A percentile compares a stretch with the other conserved stretches of the same genome.
Evolutionary conservation across 2,113 vertebrate genomes (phyloP).

Genomic region (Malurus elegans): DNA sequence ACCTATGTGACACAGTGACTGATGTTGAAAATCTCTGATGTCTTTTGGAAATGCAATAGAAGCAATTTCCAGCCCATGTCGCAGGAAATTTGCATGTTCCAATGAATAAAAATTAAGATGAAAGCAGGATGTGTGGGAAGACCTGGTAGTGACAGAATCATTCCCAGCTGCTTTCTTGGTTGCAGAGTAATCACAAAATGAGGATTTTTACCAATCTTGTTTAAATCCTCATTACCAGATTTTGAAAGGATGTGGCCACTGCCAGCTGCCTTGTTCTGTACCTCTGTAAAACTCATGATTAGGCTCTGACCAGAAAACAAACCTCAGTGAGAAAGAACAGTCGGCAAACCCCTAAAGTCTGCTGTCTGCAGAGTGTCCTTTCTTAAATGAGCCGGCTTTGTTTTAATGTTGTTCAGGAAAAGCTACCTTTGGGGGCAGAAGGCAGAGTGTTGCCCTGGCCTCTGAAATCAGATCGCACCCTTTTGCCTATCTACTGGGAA

Average conservation of each 20-base stretch:
- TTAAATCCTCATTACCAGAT: neutral
- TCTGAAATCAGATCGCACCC: neutral
- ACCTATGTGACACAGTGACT: neutral
- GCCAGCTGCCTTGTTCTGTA: neutral
- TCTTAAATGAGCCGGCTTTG: neutral
- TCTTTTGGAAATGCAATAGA: slow-evolving; percentile 3
- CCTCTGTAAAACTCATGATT: neutral
- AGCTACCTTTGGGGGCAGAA: neutral
- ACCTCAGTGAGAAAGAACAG: neutral
- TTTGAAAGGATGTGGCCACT: neutral
- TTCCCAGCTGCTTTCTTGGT: neutral
- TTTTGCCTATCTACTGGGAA: neutral
- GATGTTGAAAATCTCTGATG: neutral
- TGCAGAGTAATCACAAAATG: neutral
- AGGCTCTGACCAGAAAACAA: neutral
- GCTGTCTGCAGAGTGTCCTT: neutral
- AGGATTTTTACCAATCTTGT: neutral
- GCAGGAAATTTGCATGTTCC: neutral
- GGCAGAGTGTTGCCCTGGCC: neutral
- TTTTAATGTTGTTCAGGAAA: neutral
- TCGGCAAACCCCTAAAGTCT: neutral
- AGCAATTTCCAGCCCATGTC: neutral
- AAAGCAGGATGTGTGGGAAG: slow-evolving; percentile 35
- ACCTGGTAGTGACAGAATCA: slow-evolving; percentile 14
- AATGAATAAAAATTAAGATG: slow-evolving; percentile 43